Evolutionary conservation across 2,797 vertebrate genomes (phyloP), one percentile per base, ranked within the genome.

Genomic region (Furcifer pardalis): DNA sequence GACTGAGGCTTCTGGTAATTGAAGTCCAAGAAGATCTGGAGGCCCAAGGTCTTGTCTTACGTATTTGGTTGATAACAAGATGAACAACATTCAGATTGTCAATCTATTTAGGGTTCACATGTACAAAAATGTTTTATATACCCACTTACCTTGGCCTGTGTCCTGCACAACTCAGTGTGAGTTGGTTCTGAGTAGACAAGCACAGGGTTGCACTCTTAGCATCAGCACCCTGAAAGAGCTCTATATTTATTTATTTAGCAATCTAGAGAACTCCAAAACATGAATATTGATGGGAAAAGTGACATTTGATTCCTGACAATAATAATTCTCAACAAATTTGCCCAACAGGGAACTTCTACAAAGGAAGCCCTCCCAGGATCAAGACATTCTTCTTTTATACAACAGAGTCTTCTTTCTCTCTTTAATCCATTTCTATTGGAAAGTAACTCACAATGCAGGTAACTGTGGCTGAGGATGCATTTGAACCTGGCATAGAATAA

Each of bases 361-460:
- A 74, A 52, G 30, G 19, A 77, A 17, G 23, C 42, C 23, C 13
- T 77, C 19, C 65, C 17, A 46, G 15, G 13, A 40, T 42, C 49
- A 19, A 4, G 46, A 27, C 60, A 59, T 35, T 66, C 44, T 63
- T 27, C 25, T 30, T 77, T 65, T 68, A 30, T 56, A 27, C 42
- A 60, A 30, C 19, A 37, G 73, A 69, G 23, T 78, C 44, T 49
- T 89, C 82, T 8, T 30, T 77, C 77, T 87, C 65, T 79, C 87
- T 87, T 87, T 73, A 75, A 19, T 84, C 84, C 56, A 1, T 37
- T 12, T 76, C 85, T 40, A 46, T 68, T 82, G 86, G 77, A 42
- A 76, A 82, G 63, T 56, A 4, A 63, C 35, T 69, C 46, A 21
- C 65, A 30, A 35, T 68, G 60, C 35, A 59, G 52, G 59, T 82